Evolutionary conservation across 2,113 vertebrate genomes (phyloP), one percentile per base, ranked within the genome.

Genomic region (Callipepla californica): DNA sequence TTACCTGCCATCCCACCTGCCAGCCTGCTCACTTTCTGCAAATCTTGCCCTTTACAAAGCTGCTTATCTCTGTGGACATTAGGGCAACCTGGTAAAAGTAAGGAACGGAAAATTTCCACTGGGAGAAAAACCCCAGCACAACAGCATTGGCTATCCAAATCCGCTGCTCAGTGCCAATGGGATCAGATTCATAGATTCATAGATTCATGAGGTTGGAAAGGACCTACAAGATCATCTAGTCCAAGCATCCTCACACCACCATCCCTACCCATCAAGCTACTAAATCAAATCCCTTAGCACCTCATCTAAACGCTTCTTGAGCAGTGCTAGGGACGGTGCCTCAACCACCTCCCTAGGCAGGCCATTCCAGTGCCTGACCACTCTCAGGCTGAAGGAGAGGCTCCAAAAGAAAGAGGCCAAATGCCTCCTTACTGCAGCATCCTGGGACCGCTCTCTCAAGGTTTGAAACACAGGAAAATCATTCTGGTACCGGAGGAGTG

Each of bases 1-100:
- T 93, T 93, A 73, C 42, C 90, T 87, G 70, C 69, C 82, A 48
- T 79, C 75, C 53, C 78, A 91, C 53, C 85, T 95, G 79, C 55
- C 67, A 91, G 20, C 26, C 23, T 10, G 10, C 67, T 50, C n/a
- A 9, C 48, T 69, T 50, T 28, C 67, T 69, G n/a, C 67, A 48
- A 48, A 76, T 36, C 1, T 3, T 76, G 63, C 59, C 72, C 72
- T 92, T 87, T 82, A 36, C 67, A 80, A 50, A 80, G 42, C 59
- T 69, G 53, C 42, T 87, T 85, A 69, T 80, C 55, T 82, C 36
- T 69, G 30, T 12, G 26, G 89, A n/a, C n/a, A 6, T 1, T 65
- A 28, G 30, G 22, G 18, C 44, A 92, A 76, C 58, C 58, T 65
- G 62, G 6, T 81, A 48, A n/a, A 36, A 74, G 14, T 47, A 57